Conservation (phyloP, 2,888 invertebrate genomes). For the Rhingia rostrata region DNA sequence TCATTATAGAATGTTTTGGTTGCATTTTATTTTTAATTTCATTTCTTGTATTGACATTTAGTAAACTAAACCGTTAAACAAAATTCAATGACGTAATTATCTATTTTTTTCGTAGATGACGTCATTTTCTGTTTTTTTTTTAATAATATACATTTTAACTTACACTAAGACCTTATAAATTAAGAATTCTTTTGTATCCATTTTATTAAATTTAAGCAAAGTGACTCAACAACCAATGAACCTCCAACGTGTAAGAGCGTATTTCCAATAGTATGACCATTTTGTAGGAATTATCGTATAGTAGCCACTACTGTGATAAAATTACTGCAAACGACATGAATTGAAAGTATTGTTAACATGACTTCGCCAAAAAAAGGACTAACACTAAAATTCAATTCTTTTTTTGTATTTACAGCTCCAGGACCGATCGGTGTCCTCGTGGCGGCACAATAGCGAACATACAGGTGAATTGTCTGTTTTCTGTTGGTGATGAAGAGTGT, state of each 20-base stretch:
- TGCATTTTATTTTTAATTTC: too few relatives aligned
- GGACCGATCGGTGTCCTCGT: slow-evolving; percentile 89
- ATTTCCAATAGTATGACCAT: slow-evolving; percentile 75
- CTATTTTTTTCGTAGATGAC: neutral
- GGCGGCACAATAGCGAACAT: slow-evolving; percentile 88
- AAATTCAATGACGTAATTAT: neutral
- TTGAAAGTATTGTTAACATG: slow-evolving; percentile 71
- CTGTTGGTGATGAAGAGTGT: slow-evolving; percentile 87
- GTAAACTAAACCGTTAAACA: neutral
- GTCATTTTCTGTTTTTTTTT: slow-evolving; percentile 12
- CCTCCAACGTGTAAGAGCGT: slow-evolving; percentile 75
- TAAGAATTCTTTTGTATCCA: slow-evolving; percentile 72
- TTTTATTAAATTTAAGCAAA: slow-evolving; percentile 74
- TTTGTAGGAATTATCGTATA: slow-evolving; percentile 75
- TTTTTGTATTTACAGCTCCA: slow-evolving; percentile 86
- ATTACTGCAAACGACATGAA: slow-evolving; percentile 75
- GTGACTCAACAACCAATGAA: slow-evolving; percentile 75
- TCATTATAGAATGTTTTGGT: too few relatives aligned
- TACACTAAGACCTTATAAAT: slow-evolving; percentile 49
- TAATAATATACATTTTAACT: slow-evolving; percentile 41
- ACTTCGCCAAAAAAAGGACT: slow-evolving; percentile 51
- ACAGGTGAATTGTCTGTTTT: slow-evolving; percentile 90
- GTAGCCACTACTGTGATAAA: slow-evolving; percentile 75
- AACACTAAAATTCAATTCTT: slow-evolving; percentile 61
- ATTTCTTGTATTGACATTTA: too few relatives aligned